Percentiles rank a stretch among this genome's conserved stretches.
Evolutionary conservation across 2,888 invertebrate species (phyloP).

Genomic region (Trypoxylon attenuatum): DNA sequence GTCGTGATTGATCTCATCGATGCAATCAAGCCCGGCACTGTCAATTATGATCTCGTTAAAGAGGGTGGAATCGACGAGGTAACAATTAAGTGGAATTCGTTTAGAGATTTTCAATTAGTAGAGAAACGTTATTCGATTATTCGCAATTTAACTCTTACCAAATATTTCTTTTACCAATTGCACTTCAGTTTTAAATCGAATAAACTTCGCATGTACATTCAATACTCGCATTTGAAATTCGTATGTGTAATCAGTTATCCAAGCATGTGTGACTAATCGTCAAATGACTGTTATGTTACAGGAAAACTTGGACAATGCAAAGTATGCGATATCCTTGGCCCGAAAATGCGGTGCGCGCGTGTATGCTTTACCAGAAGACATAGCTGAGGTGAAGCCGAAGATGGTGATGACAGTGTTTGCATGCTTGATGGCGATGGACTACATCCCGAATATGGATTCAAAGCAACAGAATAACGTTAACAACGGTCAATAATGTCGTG

Average conservation of each 20-base stretch:
- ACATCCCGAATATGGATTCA: slow-evolving; percentile 90
- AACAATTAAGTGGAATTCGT: slow-evolving; percentile 37
- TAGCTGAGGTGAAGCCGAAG: slow-evolving; percentile 97
- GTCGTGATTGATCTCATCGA: slow-evolving; percentile 97
- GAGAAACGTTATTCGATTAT: background rate
- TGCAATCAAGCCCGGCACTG: slow-evolving; percentile 95
- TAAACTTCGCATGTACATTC: too few relatives aligned
- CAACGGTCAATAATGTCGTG: slow-evolving; percentile 62
- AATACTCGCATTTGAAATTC: too few relatives aligned
- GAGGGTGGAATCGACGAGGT: slow-evolving; percentile 88
- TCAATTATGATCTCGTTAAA: slow-evolving; percentile 94
- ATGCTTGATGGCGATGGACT: slow-evolving; percentile 98
- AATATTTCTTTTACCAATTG: too few relatives aligned
- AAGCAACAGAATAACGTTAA: slow-evolving; percentile 65
- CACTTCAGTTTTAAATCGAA: too few relatives aligned
- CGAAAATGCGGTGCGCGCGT: slow-evolving; percentile 98
- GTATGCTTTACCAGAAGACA: slow-evolving; percentile 98
- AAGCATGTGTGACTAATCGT: slow-evolving; percentile 24
- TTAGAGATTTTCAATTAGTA: too few relatives aligned
- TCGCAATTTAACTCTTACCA: too few relatives aligned
- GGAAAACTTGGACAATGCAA: slow-evolving; percentile 98
- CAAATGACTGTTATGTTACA: slow-evolving; percentile 75
- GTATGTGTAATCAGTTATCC: background rate
- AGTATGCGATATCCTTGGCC: slow-evolving; percentile 98
- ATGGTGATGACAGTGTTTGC: slow-evolving; percentile 99